Percentiles rank a stretch among this genome's conserved stretches.
These are phyloP conservation scores for Chrysocyon brachyurus DNA, from an alignment of 2,797 vertebrate species.

Conservation along the genomic window DNA sequence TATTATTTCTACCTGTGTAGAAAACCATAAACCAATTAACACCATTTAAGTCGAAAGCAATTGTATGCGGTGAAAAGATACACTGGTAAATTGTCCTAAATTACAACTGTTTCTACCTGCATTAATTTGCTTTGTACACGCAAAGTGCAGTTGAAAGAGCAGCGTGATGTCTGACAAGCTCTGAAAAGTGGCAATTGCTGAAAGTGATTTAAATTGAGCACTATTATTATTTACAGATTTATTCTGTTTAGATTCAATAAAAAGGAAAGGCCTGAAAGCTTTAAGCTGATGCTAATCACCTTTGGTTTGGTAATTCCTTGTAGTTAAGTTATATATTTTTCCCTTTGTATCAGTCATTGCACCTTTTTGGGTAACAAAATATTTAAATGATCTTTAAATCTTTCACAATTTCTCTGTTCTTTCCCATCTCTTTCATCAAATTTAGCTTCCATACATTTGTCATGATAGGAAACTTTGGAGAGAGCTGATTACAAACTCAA, in stretches of 20 bases:
- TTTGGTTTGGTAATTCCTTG: constrained; percentile 85
- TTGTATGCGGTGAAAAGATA: constrained; percentile 80
- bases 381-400: constrained; percentile 81
- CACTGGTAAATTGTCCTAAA: constrained; percentile 83
- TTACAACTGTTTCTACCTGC: constrained; percentile 82
- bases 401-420: constrained; percentile 64
- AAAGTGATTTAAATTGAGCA: constrained; percentile 89
- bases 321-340: constrained; percentile 81
- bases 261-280: constrained; percentile 83
- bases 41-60: constrained; percentile 79
- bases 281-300: constrained; percentile 85
- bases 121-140: constrained; percentile 87
- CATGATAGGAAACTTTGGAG: constrained; percentile 67
- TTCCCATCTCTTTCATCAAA: constrained; percentile 60
- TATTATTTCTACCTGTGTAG: neutral
- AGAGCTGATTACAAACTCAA: neutral
- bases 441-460: constrained; percentile 75
- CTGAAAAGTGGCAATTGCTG: constrained; percentile 87
- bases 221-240: constrained; percentile 88
- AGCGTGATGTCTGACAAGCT: constrained; percentile 81
- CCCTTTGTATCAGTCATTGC: constrained; percentile 66
- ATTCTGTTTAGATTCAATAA: constrained; percentile 88
- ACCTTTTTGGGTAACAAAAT: constrained; percentile 77
- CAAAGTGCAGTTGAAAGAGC: constrained; percentile 84
- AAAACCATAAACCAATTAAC: constrained; percentile 83